Evolutionary conservation across 1,140 invertebrate species (phyloP), one percentile per base, ranked within the genome.

Genomic region (Psilanteris sp.): DNA sequence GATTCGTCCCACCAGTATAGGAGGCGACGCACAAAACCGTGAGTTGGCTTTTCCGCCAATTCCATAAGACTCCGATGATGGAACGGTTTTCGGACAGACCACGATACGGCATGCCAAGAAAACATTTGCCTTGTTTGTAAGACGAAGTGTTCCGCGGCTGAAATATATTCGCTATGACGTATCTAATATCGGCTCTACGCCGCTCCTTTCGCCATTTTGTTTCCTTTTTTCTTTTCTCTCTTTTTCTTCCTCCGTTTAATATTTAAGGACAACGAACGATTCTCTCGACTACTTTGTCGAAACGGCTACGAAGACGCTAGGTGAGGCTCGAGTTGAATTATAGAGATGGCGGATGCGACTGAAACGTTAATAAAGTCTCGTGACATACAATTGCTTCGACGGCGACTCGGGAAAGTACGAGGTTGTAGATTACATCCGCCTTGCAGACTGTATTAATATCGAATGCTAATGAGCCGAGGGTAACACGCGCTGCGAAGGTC

Each of bases 41-140:
- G 13, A 61, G 29, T 55, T 31, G 54, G 46, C 67, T 36, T 43
- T 37, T 48, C 46, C 20, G 46, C 67, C 55, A 61, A 72, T 62
- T 55, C 57, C 10, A 41, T 55, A 31, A 62, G 48, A 39, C 48
- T 20, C 9, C 22, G 55, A 59, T 46, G 67, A 71, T 59, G 37
- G 55, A 61, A 18, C 16, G 24, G 3, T 27, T 29, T 48, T 13
- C 43, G 15, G 29, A 6, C 57, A 11, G 34, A 22, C 43, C 29
- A 32, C 61, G 20, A 44, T 54, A 44, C 36, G 43, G 10, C 36
- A 6, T 27, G 32, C 57, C 46, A 54, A 71, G 20, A 39, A 48
- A 62, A 57, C 48, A 6, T 26, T 34, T 16, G 27, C 14, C 22
- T 8, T 18, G 20, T 5, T 34, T 43, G 4, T 9, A 14, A 34